These are phyloP conservation scores for Dendrolimus houi DNA, from an alignment of 2,888 invertebrate species.

Conservation along the genomic window DNA sequence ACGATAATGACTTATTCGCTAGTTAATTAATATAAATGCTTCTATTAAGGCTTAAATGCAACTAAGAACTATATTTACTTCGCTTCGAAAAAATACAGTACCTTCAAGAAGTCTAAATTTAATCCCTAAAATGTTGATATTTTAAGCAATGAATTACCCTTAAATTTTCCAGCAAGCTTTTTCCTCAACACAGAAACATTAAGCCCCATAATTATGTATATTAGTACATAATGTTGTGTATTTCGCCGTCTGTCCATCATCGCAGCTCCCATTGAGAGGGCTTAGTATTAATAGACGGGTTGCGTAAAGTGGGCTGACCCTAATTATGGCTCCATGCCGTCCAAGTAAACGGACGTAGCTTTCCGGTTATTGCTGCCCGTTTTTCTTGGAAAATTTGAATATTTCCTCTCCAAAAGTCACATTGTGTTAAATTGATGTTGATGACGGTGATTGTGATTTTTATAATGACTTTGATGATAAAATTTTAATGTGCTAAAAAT, in stretches of 20 bases:
- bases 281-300: slow-evolving; percentile 52
- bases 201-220: neutral
- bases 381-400: slow-evolving; percentile 13
- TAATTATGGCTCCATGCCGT: slow-evolving; percentile 61
- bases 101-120: no score
- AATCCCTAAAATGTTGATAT: neutral
- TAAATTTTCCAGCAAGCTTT: neutral
- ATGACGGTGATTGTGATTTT: neutral
- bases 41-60: no score
- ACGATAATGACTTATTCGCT: no score
- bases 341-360: slow-evolving; percentile 23
- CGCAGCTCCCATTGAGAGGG: slow-evolving; percentile 35
- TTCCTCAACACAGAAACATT: neutral
- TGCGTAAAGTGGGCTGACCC: slow-evolving; percentile 56
- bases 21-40: no score
- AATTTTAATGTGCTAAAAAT: no score
- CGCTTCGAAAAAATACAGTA: no score
- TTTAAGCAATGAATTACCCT: neutral
- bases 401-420: neutral
- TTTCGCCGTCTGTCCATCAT: slow-evolving; percentile 27
- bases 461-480: neutral
- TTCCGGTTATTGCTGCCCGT: slow-evolving; percentile 29
- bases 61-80: no score
- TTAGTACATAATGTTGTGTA: slow-evolving; percentile 12
- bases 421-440: neutral